Evolutionary conservation across 2,113 vertebrate species (phyloP).

Genomic region (Paraplagusia blochii): DNA sequence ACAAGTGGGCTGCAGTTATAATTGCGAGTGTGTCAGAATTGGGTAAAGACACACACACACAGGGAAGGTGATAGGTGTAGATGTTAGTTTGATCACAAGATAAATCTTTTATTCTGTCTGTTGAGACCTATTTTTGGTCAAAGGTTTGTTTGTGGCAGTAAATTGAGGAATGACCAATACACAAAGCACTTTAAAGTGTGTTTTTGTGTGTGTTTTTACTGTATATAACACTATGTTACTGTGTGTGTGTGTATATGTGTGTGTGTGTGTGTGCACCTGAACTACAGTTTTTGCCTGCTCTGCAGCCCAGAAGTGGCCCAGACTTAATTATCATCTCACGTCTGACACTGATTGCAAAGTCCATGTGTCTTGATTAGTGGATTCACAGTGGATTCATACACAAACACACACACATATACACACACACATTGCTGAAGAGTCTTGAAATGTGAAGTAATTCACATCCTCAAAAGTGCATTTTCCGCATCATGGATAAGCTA

Average conservation of each 20-base stretch:
- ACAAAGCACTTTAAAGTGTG: background rate
- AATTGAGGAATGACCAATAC: background rate
- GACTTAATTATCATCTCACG: conserved; percentile 71
- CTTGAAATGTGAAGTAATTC: conserved; percentile 9
- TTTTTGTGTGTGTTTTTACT: background rate
- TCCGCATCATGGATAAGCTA: conserved; percentile 6
- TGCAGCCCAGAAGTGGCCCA: conserved; percentile 46
- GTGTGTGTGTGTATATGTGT: too few relatives aligned
- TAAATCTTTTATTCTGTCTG: conserved; percentile 19
- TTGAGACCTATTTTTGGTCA: conserved; percentile 35
- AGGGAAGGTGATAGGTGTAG: conserved; percentile 11
- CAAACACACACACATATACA: background rate
- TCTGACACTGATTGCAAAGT: conserved; percentile 73
- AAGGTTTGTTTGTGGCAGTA: background rate
- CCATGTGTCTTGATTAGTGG: conserved; percentile 70
- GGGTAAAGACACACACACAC: conserved; percentile 3
- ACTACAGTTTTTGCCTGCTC: background rate
- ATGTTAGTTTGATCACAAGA: conserved; percentile 37
- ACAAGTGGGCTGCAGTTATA: background rate
- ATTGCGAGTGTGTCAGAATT: background rate
- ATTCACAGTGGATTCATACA: conserved; percentile 49
- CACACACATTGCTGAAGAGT: conserved; percentile 5
- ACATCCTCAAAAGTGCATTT: conserved; percentile 26
- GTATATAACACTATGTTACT: background rate
- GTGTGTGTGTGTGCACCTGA: conserved; percentile 1